phyloP scores from a whole-genome alignment of 1,140 invertebrate genomes.

The Sinonovacula constricta region DNA sequence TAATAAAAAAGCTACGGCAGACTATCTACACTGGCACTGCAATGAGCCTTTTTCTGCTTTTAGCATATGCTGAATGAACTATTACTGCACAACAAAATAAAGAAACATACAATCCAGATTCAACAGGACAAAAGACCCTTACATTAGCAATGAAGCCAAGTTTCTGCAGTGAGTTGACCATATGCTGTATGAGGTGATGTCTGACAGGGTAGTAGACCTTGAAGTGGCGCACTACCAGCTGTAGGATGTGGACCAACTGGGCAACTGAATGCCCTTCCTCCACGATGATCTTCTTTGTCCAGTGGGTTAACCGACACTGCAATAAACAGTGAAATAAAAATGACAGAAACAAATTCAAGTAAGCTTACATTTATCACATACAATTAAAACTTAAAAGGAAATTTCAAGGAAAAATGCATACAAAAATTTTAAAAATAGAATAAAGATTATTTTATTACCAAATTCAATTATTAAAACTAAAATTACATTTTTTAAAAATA shows the following conservation, averaged over 20 bases:
- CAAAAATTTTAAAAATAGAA: neutral
- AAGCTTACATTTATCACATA: neutral
- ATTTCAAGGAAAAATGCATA: neutral
- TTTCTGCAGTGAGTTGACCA: constrained; percentile 95
- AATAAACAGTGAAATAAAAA: neutral
- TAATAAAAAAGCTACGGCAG: too few species aligned
- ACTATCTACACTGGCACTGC: too few species aligned
- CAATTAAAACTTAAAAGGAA: neutral
- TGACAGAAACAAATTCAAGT: neutral
- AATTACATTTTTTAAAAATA: neutral
- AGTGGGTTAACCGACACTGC: constrained; percentile 92
- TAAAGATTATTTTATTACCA: neutral
- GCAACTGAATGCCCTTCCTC: constrained; percentile 98
- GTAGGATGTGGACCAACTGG: constrained; percentile 95
- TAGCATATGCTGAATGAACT: too few species aligned
- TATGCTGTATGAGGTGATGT: constrained; percentile 95
- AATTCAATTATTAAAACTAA: neutral
- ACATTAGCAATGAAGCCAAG: constrained; percentile 91
- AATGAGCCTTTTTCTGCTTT: too few species aligned
- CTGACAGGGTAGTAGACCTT: constrained; percentile 97
- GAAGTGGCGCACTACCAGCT: constrained; percentile 94
- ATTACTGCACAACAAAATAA: too few species aligned
- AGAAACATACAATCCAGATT: too few species aligned
- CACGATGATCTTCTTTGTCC: constrained; percentile 99
- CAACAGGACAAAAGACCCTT: constrained; percentile 58